Percentiles rank a stretch among this genome's conserved stretches.
phyloP scores from a whole-genome alignment of 2,113 vertebrate genomes.

The Cochlearius cochlearius region DNA sequence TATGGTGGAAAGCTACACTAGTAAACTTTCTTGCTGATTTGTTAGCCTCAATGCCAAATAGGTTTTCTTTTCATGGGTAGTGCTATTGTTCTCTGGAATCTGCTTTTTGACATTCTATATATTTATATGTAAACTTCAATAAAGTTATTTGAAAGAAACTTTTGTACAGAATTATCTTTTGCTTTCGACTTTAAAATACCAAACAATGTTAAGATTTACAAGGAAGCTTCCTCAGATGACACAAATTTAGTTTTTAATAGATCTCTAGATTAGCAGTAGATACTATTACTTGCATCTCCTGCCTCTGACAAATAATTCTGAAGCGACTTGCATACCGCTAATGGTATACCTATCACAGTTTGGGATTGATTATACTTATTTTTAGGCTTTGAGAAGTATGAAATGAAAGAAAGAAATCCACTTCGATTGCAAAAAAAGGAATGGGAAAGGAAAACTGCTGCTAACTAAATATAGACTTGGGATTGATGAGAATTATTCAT shows the following conservation, averaged over 20 bases:
- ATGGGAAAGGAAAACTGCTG: background rate
- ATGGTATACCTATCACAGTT: background rate
- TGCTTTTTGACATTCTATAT: background rate
- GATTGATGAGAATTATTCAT: background rate
- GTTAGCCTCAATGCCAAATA: background rate
- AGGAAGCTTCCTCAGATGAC: background rate
- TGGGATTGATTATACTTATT: background rate
- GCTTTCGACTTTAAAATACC: background rate
- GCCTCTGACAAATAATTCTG: background rate
- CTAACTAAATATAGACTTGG: background rate
- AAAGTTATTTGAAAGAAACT: background rate
- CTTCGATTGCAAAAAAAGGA: background rate
- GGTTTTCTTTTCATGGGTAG: background rate
- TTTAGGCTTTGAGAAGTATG: background rate
- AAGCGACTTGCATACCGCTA: background rate
- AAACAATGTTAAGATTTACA: background rate
- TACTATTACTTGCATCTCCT: background rate
- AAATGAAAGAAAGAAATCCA: background rate
- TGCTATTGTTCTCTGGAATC: background rate
- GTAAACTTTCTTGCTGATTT: background rate
- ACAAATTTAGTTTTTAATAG: background rate
- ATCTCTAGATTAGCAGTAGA: background rate
- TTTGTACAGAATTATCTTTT: background rate
- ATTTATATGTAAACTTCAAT: background rate
- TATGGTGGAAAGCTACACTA: background rate